phyloP scores from a whole-genome alignment of 2,888 invertebrate species.

The Phaonia tiefii region DNA sequence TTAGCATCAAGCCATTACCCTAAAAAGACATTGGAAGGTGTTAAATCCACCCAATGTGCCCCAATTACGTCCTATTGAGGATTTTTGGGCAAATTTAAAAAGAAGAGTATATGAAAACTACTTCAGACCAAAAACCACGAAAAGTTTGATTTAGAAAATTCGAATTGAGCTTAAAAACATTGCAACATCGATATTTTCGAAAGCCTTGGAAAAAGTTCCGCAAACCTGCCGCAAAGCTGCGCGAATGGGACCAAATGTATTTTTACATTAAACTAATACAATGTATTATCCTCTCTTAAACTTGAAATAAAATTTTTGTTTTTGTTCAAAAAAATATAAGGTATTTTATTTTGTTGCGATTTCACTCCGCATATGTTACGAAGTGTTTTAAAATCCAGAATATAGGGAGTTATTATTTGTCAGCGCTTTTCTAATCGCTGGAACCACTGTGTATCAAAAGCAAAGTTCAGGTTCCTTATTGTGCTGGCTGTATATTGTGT shows the following conservation, averaged over 20 bases:
- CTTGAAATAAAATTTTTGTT: too few relatives aligned
- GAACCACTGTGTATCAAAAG: slow-evolving; percentile 27
- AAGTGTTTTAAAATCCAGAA: too few relatives aligned
- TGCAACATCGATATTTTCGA: neutral
- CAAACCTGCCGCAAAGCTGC: too few relatives aligned
- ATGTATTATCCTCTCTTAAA: too few relatives aligned
- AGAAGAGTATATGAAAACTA: neutral
- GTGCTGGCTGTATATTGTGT: slow-evolving; percentile 7
- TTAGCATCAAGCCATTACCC: slow-evolving; percentile 16
- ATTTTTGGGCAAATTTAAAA: too few relatives aligned
- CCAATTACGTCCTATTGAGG: slow-evolving; percentile 31
- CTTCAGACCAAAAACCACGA: neutral
- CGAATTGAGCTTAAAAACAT: neutral
- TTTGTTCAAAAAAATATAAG: too few relatives aligned
- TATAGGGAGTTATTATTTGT: neutral
- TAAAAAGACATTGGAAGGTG: neutral
- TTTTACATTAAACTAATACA: too few relatives aligned
- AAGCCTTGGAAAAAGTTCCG: neutral
- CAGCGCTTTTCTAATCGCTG: neutral
- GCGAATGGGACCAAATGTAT: slow-evolving; percentile 2
- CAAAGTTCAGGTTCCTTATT: neutral
- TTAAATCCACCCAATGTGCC: slow-evolving; percentile 27
- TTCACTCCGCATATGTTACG: too few relatives aligned
- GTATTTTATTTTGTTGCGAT: too few relatives aligned
- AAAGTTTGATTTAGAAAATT: neutral